phyloP scores from a whole-genome alignment of 2,113 vertebrate species.

The Leuciscus idus region DNA sequence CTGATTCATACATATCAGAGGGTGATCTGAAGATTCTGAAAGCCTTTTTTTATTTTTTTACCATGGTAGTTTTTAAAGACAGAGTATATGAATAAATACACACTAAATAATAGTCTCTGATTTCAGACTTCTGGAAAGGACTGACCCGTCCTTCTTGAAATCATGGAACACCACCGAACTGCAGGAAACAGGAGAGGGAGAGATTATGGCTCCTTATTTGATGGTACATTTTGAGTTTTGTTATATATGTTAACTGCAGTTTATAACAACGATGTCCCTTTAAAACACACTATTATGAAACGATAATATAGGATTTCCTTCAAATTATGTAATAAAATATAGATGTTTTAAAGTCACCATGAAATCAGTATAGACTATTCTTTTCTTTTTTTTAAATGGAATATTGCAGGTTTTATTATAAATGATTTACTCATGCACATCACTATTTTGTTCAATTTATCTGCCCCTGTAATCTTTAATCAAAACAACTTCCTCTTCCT shows the following conservation, averaged over 20 bases:
- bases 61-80: background rate
- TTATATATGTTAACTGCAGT: background rate
- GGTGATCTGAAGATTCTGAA: background rate
- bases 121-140: conserved; percentile 67
- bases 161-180: conserved; percentile 56
- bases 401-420: too few species aligned
- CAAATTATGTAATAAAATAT: background rate
- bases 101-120: background rate
- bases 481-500: too few species aligned
- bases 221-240: conserved; percentile 58
- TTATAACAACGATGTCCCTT: background rate
- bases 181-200: conserved; percentile 59
- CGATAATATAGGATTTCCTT: background rate
- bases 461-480: too few species aligned
- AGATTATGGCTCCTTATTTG: conserved; percentile 64
- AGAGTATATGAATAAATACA: background rate
- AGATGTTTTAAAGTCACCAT: background rate
- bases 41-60: too few species aligned
- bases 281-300: background rate
- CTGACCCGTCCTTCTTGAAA: conserved; percentile 61
- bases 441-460: too few species aligned
- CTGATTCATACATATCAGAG: background rate
- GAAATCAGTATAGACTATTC: too few species aligned
- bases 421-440: too few species aligned
- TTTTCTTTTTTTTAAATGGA: too few species aligned